Percentiles rank a stretch among this genome's conserved stretches.
Evolutionary conservation across 2,797 vertebrate genomes (phyloP).

Genomic region (Tenualosa ilisha): DNA sequence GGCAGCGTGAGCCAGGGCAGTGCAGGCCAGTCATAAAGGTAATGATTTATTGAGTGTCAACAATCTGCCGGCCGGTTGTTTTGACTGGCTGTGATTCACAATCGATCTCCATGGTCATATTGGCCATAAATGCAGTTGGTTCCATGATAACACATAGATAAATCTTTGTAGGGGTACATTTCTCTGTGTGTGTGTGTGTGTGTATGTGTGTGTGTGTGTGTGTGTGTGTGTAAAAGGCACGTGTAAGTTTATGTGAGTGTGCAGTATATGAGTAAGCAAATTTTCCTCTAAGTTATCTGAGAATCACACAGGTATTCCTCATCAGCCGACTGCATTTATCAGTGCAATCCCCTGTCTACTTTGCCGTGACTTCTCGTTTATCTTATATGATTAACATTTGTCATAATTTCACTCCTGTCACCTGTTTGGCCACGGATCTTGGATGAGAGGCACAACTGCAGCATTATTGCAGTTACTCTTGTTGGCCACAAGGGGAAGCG

Average conservation of each 20-base stretch:
- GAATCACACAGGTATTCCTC: background rate
- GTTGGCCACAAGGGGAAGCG: no score
- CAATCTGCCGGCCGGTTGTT: slow-evolving; percentile 30
- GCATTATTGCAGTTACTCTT: no score
- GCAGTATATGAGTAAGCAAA: background rate
- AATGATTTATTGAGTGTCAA: slow-evolving; percentile 34
- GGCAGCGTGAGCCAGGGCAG: background rate
- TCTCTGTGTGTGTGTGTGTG: background rate
- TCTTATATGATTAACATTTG: no score
- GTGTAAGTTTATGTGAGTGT: background rate
- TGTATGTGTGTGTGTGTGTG: background rate
- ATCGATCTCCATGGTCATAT: slow-evolving; percentile 23
- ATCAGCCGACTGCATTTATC: no score
- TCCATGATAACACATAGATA: background rate
- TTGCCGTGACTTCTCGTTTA: no score
- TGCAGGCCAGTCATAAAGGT: slow-evolving; percentile 24
- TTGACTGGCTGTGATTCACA: slow-evolving; percentile 31
- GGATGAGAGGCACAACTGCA: no score
- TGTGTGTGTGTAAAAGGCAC: background rate
- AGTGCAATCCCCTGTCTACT: no score
- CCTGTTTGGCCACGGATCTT: no score
- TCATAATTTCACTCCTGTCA: no score
- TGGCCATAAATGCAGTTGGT: slow-evolving; percentile 22
- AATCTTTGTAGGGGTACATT: background rate
- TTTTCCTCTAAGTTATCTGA: background rate